phyloP scores from a whole-genome alignment of 92 coral and sea anemone genomes.

The Isaurus tuberculatus region DNA sequence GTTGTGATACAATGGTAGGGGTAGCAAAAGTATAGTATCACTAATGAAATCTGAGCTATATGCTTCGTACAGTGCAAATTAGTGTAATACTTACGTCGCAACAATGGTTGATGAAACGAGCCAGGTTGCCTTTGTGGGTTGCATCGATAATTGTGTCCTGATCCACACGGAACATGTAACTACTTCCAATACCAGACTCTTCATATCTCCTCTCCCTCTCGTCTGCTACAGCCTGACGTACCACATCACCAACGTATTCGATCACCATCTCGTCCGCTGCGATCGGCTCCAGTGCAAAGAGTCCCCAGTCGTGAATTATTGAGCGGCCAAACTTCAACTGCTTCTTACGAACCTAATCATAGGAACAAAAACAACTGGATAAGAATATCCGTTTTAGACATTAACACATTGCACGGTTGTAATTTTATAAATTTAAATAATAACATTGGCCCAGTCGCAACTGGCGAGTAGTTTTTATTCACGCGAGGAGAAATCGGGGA shows the following conservation, averaged over 20 bases:
- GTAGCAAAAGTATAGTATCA: no score
- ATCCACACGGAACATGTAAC: constrained; percentile 96
- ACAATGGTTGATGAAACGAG: constrained; percentile 97
- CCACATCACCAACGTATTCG: constrained; percentile 95
- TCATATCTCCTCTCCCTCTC: constrained; percentile 92
- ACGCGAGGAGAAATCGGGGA: no score
- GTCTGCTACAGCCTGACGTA: constrained; percentile 95
- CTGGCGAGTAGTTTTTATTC: no score
- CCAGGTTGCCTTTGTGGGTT: constrained; percentile 89
- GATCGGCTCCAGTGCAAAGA: constrained; percentile 94
- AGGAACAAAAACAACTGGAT: not conserved
- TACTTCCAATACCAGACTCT: constrained; percentile 93
- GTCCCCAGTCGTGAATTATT: constrained; percentile 98
- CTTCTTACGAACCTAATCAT: constrained; percentile 90
- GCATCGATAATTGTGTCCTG: constrained; percentile 98
- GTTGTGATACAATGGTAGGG: no score
- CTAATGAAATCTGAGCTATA: no score
- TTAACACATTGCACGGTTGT: no score
- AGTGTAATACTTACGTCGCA: constrained; percentile 83
- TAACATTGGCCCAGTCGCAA: no score
- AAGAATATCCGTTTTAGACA: no score
- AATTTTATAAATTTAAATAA: no score
- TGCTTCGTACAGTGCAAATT: not conserved
- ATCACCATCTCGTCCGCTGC: constrained; percentile 99
- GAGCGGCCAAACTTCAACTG: constrained; percentile 95